A percentile compares a stretch with the other conserved stretches of the same genome.
Conservation (phyloP, 2,113 vertebrate genomes). For the Callocephalon fimbriatum region DNA sequence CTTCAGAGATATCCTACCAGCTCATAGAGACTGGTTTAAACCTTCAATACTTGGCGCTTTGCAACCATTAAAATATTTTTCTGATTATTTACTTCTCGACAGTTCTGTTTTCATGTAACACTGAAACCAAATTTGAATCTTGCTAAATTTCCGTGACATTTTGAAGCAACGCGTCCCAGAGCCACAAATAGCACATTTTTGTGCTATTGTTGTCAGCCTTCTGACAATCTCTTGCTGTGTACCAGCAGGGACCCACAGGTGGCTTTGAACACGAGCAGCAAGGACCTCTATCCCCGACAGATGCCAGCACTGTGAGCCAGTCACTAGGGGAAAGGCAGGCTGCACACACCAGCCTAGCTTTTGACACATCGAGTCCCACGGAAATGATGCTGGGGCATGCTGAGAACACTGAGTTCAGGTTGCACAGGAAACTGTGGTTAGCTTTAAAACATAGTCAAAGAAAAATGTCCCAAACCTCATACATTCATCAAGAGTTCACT, state of each 20-base stretch:
- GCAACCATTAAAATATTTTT: background rate
- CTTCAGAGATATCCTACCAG: background rate
- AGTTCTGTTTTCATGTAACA: background rate
- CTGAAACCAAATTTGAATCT: background rate
- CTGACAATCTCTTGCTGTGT: background rate
- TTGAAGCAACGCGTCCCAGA: background rate
- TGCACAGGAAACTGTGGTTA: background rate
- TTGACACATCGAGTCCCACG: fast-evolving
- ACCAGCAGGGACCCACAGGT: background rate
- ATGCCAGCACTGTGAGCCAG: background rate
- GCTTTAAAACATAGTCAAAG: background rate
- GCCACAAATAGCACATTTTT: background rate
- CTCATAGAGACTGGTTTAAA: background rate
- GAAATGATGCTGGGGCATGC: background rate
- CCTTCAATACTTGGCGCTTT: background rate
- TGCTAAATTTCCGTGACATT: background rate
- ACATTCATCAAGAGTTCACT: background rate
- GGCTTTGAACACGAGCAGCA: background rate
- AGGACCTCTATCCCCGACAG: fast-evolving
- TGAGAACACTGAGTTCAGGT: background rate
- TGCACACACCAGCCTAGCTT: background rate
- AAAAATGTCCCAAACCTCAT: background rate
- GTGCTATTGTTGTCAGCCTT: background rate
- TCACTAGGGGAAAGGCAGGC: background rate
- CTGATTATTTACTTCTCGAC: background rate